phyloP scores from a whole-genome alignment of 2,797 vertebrate genomes.

The Mus minutoides region DNA sequence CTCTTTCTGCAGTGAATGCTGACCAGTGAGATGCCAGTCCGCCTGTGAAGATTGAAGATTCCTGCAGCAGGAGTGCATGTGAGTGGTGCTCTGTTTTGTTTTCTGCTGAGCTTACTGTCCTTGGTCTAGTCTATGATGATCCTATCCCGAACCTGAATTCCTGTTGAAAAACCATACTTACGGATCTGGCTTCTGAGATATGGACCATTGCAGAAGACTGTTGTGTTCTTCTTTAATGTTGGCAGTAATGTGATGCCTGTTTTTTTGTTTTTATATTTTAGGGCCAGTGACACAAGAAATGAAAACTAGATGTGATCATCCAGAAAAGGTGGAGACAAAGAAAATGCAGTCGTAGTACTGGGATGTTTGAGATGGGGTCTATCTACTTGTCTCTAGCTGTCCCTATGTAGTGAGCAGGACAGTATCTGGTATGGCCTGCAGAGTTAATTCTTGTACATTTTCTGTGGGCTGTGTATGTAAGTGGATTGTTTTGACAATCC shows the following conservation, averaged over 20 bases:
- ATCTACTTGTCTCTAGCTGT: rapidly evolving
- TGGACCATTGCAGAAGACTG: slow-evolving; percentile 40
- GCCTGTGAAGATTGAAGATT: neutral
- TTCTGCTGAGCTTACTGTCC: neutral
- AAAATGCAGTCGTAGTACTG: neutral
- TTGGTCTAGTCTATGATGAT: slow-evolving; percentile 85
- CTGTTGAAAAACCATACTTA: slow-evolving; percentile 83
- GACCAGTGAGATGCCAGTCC: neutral
- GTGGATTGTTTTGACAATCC: neutral
- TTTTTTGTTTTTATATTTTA: slow-evolving; percentile 45
- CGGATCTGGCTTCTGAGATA: slow-evolving; percentile 88
- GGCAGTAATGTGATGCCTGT: slow-evolving; percentile 37
- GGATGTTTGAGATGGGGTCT: neutral
- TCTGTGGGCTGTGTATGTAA: neutral
- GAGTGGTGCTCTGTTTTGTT: neutral
- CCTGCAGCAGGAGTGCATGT: neutral
- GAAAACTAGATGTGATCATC: neutral
- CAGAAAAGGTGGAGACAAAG: neutral
- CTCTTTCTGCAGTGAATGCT: neutral
- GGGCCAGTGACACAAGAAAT: neutral
- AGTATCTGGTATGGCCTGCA: neutral
- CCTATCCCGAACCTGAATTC: slow-evolving; percentile 88
- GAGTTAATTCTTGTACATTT: neutral
- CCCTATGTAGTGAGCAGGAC: neutral
- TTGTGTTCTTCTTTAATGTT: neutral